Percentiles rank a stretch among this genome's conserved stretches.
Evolutionary conservation across 1,140 invertebrate genomes (phyloP).

Genomic region (Sweltsa coloradensis): DNA sequence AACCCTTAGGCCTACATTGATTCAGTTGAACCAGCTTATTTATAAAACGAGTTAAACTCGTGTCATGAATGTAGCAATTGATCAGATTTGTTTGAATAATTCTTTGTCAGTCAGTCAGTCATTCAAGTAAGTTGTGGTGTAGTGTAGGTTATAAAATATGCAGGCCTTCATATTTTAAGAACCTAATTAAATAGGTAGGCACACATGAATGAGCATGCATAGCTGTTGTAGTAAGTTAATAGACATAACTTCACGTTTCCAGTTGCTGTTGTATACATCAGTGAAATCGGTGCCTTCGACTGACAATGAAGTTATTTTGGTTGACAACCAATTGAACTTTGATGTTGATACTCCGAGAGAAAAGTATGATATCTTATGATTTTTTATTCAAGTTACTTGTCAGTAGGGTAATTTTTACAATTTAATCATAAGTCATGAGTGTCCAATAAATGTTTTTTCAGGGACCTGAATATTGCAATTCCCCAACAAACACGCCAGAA

Average conservation of each 20-base stretch:
- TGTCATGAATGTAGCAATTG: too few species aligned
- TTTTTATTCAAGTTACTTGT: slow-evolving; percentile 11
- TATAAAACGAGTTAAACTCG: too few species aligned
- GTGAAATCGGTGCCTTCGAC: slow-evolving; percentile 11
- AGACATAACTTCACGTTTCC: too few species aligned
- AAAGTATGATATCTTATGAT: slow-evolving; percentile 11
- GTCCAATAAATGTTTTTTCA: slow-evolving; percentile 31
- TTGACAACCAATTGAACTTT: slow-evolving; percentile 16
- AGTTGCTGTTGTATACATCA: slow-evolving; percentile 24
- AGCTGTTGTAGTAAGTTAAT: slow-evolving; percentile 7
- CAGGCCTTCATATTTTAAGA: background rate
- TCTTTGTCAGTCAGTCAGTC: background rate
- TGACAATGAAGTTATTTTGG: slow-evolving; percentile 17
- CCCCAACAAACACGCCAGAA: slow-evolving; percentile 59
- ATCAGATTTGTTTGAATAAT: background rate
- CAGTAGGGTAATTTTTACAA: background rate
- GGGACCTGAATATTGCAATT: slow-evolving; percentile 46
- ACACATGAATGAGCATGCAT: background rate
- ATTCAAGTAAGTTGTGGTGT: background rate
- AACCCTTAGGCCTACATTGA: too few species aligned
- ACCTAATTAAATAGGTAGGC: background rate
- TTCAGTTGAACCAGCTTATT: too few species aligned
- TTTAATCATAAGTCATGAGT: background rate
- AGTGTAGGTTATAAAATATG: too few species aligned
- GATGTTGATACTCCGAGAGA: slow-evolving; percentile 16